Conservation (phyloP, 2,113 vertebrate species). For the Bujurquina vittata region DNA sequence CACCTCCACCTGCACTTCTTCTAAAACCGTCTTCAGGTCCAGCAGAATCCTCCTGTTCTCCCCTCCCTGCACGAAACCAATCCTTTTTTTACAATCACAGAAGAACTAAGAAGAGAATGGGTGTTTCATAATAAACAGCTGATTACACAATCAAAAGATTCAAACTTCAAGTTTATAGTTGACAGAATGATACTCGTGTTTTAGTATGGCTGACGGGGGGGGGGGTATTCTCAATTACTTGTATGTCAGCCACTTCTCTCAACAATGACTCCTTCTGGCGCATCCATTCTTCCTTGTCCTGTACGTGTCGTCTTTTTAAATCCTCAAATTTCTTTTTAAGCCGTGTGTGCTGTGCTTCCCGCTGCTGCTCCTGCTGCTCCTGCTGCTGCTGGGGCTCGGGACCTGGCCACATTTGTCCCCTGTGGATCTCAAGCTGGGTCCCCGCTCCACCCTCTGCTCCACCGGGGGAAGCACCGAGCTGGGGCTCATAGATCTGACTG, state of each 20-base stretch:
- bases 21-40: conserved; percentile 76
- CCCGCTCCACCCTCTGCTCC: conserved; percentile 43
- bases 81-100: background rate
- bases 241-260: conserved; percentile 82
- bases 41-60: conserved; percentile 79
- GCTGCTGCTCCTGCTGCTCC: conserved; percentile 43
- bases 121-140: background rate
- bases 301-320: conserved; percentile 71
- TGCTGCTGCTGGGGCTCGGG: conserved; percentile 45
- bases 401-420: conserved; percentile 64
- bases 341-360: conserved; percentile 62
- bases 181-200: background rate
- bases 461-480: conserved; percentile 19
- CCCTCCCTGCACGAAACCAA: conserved; percentile 65
- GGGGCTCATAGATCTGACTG: conserved; percentile 64
- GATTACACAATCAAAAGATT: background rate
- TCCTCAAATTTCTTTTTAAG: conserved; percentile 80
- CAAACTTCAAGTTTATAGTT: background rate
- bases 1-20: conserved; percentile 78
- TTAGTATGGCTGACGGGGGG: background rate
- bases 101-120: background rate
- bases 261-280: conserved; percentile 80
- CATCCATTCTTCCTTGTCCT: conserved; percentile 79
- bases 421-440: conserved; percentile 49
- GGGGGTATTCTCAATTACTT: conserved; percentile 70